phyloP scores from a whole-genome alignment of 2,113 vertebrate genomes.

The Pogonocichla stellata region DNA sequence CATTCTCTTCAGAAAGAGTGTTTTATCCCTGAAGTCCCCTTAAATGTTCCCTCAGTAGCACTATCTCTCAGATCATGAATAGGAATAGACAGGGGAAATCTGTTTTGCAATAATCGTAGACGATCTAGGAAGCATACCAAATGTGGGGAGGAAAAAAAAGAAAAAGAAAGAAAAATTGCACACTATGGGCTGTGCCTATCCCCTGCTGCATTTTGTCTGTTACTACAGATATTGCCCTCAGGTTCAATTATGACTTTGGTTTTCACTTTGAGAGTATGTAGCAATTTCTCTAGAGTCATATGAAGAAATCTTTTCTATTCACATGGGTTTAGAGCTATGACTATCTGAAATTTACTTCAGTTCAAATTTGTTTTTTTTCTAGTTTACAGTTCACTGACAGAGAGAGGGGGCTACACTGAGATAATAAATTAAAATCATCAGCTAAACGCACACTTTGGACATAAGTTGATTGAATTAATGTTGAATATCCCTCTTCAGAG shows the following conservation, averaged over 20 bases:
- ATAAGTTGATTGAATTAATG: not conserved
- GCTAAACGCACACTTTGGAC: not conserved
- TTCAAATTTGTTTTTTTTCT: not conserved
- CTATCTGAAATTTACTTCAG: not conserved
- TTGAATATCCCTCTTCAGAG: not conserved
- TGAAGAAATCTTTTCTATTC: not conserved
- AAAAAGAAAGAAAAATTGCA: not conserved
- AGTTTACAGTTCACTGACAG: not conserved
- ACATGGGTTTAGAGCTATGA: not conserved
- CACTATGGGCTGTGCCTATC: not conserved
- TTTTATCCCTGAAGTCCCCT: not conserved
- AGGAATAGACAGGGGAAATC: not conserved
- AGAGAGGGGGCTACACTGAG: fast-evolving
- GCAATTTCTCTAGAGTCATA: not conserved
- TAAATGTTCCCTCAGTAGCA: not conserved
- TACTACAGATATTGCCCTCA: not conserved
- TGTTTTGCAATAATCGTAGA: not conserved
- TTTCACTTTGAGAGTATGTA: not conserved
- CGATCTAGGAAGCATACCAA: fast-evolving
- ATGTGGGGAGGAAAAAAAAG: not conserved
- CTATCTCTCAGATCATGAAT: not conserved
- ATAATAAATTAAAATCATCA: not conserved
- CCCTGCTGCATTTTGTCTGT: not conserved
- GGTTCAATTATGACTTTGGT: not conserved
- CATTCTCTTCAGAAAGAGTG: not conserved